Conservation (phyloP, 1,140 invertebrate species). For the Lepidurus packardi region DNA sequence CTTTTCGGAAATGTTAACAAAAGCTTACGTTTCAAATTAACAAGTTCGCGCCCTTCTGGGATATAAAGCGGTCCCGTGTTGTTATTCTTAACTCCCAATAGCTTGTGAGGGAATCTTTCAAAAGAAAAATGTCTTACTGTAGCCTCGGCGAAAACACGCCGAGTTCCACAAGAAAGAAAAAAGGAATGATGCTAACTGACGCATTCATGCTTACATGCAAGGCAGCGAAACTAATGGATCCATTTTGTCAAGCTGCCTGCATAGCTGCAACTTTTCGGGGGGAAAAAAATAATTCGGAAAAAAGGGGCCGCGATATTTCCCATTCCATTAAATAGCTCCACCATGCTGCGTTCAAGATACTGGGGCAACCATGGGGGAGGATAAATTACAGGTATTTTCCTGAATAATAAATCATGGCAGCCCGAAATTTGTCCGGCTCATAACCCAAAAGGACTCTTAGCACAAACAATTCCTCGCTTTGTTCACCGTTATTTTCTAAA, state of each 20-base stretch:
- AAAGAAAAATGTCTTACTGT: background rate
- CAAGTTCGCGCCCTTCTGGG: conserved; percentile 20
- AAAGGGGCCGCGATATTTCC: conserved; percentile 1
- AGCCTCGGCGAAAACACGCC: background rate
- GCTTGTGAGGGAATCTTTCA: background rate
- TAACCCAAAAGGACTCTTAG: background rate
- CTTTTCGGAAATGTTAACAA: conserved; percentile 6
- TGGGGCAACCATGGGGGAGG: conserved; percentile 1
- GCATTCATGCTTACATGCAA: conserved; percentile 9
- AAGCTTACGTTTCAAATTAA: conserved; percentile 16
- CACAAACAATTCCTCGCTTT: background rate
- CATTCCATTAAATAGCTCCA: conserved; percentile 1
- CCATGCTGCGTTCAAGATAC: background rate
- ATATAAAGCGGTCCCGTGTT: background rate
- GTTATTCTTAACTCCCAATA: background rate
- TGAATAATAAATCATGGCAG: conserved; percentile 19
- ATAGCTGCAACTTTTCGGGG: conserved; percentile 7
- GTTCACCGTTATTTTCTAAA: background rate
- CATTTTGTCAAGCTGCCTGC: conserved; percentile 11
- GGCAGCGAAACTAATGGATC: conserved; percentile 15
- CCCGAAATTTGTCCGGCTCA: conserved; percentile 1
- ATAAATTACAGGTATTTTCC: conserved; percentile 22
- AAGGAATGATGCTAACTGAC: background rate
- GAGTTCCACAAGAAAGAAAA: background rate
- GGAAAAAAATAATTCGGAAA: background rate